Base-by-base conservation (phyloP, 2,888 invertebrate species). In the Rosalia funebris region DNA sequence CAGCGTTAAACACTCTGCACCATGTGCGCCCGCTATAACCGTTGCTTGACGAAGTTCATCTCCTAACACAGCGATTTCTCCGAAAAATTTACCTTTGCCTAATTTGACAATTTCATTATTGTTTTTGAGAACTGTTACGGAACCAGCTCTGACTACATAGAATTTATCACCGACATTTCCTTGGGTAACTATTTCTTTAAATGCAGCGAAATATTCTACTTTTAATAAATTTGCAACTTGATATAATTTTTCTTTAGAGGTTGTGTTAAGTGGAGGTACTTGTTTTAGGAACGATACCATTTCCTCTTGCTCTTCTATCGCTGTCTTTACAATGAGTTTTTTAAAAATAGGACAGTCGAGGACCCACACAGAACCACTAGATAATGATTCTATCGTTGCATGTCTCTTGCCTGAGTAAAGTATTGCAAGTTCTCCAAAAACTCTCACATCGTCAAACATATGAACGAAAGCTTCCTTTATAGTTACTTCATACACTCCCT, bases 111-210 rank as follows among this genome's bases (percentile, higher is more conserved):
- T 39, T 39, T 34, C 54, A 31, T 17, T 31, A 20, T 25, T 50
- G 7, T 47, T 20, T 9, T 59, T 53, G 41, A 62, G 36, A 45
- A 65, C 50, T 1, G 65, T 62, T 3, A 60, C 65, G 14, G 48
- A 57, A 34, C 65, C 93, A 1, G 91, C 91, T 65, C 92, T 90
- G 74, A 95, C 93, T 60, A 96, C 93, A 76, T 92, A 95, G 82
- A 96, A 96, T 69, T 92, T 92, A 77, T 95, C 93, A 0, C 95
- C 95, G 10, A 86, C 84, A 69, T 93, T 93, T 0, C 94, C 95
- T 80, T 96, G 93, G 0, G 89, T 85, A 10, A 95, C 89, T 55
- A 96, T 93, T 62, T 88, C 87, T 0, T 89, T 88, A 2, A 89
- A 90, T 1, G 90, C 87, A 32, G 89, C 86, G 79, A 91, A 95